Percentiles rank a stretch among this genome's conserved stretches.
phyloP scores from a whole-genome alignment of 2,797 vertebrate genomes.

The Tachyglossus aculeatus region DNA sequence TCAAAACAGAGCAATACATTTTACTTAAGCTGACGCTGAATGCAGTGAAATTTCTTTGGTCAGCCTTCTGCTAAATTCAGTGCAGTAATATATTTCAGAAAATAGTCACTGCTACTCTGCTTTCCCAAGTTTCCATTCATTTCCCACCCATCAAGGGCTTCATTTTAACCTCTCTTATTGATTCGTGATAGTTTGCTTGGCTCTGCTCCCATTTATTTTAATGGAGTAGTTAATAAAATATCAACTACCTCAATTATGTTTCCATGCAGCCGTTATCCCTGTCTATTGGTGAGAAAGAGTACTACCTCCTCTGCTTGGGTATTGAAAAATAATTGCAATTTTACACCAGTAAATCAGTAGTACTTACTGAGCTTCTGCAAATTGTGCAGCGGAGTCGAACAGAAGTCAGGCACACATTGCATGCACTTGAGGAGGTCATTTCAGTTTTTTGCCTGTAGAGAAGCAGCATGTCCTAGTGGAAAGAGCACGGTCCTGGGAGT shows the following conservation, averaged over 20 bases:
- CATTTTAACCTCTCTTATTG: constrained; percentile 34
- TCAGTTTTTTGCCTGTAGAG: no score
- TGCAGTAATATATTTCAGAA: constrained; percentile 14
- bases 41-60: background rate
- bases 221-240: constrained; percentile 57
- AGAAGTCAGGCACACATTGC: no score
- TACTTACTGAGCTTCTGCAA: no score
- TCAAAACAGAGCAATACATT: no score
- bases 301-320: constrained; percentile 13
- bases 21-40: no score
- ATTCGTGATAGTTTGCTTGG: constrained; percentile 41
- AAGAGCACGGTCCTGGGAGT: no score
- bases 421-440: no score
- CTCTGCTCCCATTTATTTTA: constrained; percentile 37
- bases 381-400: no score
- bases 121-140: constrained; percentile 14
- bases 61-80: background rate
- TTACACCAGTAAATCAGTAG: no score
- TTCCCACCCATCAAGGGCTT: constrained; percentile 11
- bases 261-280: constrained; percentile 19
- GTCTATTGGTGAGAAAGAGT: constrained; percentile 30
- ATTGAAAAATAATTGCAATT: constrained; percentile 33
- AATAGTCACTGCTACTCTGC: background rate
- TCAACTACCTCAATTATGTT: constrained; percentile 6
- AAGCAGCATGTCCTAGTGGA: no score